These are phyloP conservation scores for Sorex araneus DNA, from an alignment of 2,113 vertebrate species.

Conservation along the genomic window DNA sequence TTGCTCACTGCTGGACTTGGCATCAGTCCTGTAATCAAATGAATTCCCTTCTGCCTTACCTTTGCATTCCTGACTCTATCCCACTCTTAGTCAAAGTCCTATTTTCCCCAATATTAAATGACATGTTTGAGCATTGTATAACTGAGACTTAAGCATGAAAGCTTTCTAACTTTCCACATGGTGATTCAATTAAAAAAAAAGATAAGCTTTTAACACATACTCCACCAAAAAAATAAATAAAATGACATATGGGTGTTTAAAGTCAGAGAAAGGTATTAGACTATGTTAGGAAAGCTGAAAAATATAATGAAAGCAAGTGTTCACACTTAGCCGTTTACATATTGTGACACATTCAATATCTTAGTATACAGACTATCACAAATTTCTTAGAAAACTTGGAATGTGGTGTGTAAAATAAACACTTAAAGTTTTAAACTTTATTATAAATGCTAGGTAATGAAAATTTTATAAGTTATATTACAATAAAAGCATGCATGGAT, in stretches of 20 bases:
- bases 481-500: background rate
- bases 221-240: too few relatives aligned
- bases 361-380: too few relatives aligned
- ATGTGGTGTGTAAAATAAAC: background rate
- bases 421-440: background rate
- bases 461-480: background rate
- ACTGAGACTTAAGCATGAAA: too few relatives aligned
- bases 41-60: background rate
- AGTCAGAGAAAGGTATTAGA: background rate
- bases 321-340: too few relatives aligned
- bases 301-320: background rate
- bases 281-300: constrained; percentile 32
- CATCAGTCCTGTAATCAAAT: background rate
- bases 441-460: constrained; percentile 26
- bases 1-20: background rate
- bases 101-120: background rate
- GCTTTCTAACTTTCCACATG: too few relatives aligned
- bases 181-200: too few relatives aligned
- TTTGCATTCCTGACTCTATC: background rate
- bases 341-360: too few relatives aligned
- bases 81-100: background rate
- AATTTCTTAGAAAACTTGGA: too few relatives aligned
- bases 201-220: too few relatives aligned
- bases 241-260: background rate
- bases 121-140: too few relatives aligned